Evolutionary conservation across 2,888 invertebrate species (phyloP).

Genomic region (Pedicia rivosa): DNA sequence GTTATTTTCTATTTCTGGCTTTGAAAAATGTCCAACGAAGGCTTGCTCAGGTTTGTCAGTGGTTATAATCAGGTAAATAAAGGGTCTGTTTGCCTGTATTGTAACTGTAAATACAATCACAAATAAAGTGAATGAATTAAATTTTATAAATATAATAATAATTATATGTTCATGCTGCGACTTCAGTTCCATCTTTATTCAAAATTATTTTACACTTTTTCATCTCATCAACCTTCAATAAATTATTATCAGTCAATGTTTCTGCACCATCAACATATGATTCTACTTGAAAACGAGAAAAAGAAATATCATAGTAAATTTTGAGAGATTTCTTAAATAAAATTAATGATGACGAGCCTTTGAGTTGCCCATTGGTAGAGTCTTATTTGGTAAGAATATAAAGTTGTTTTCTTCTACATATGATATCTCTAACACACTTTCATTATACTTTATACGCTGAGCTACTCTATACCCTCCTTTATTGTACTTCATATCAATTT

Average conservation of each 20-base stretch:
- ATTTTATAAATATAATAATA: too few species aligned
- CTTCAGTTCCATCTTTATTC: slow-evolving; percentile 1
- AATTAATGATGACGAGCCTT: background rate
- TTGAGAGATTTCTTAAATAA: background rate
- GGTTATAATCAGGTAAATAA: background rate
- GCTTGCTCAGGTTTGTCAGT: background rate
- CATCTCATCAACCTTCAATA: background rate
- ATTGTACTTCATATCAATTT: too few species aligned
- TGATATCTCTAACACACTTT: background rate
- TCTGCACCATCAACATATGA: background rate
- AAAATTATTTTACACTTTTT: slow-evolving; percentile 4
- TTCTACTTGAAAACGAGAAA: slow-evolving; percentile 2
- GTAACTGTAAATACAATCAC: background rate
- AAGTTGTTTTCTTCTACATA: background rate
- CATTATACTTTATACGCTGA: too few species aligned
- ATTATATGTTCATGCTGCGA: slow-evolving; percentile 1
- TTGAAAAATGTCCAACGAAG: slow-evolving; percentile 2
- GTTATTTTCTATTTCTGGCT: too few species aligned
- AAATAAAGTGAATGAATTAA: background rate
- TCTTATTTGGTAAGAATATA: background rate
- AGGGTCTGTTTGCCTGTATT: background rate
- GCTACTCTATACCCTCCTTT: too few species aligned
- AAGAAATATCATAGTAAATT: background rate
- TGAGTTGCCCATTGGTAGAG: background rate
- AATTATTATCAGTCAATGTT: background rate